phyloP scores from a whole-genome alignment of 1,140 invertebrate species.

The Bemisia tabaci region DNA sequence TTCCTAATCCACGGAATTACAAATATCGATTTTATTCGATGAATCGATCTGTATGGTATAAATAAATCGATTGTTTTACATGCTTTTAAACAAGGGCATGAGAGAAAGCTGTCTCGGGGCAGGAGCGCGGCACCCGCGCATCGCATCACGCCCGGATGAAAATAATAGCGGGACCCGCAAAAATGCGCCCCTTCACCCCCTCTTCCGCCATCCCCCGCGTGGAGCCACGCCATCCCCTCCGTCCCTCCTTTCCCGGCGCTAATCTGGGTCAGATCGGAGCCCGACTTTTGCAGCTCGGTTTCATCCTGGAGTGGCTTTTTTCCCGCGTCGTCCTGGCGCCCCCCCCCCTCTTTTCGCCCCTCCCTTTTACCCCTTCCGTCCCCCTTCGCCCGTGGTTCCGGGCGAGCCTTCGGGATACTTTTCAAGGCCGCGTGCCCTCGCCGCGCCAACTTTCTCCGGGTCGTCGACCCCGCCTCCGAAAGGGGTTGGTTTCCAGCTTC shows the following conservation, averaged over 20 bases:
- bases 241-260: background rate
- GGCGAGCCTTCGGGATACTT: background rate
- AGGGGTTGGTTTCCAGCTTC: too few relatives aligned
- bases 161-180: slow-evolving; percentile 11
- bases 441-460: background rate
- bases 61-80: too few relatives aligned
- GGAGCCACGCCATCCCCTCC: slow-evolving; percentile 4
- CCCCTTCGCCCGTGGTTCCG: too few relatives aligned
- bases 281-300: background rate
- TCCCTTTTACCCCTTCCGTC: background rate
- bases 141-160: background rate
- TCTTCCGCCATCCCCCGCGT: slow-evolving; percentile 9
- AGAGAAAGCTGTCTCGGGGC: too few relatives aligned
- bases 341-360: background rate
- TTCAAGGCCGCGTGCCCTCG: background rate
- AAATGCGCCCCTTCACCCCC: slow-evolving; percentile 20
- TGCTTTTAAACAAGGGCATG: too few relatives aligned
- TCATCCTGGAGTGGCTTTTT: too few relatives aligned
- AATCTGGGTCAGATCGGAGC: background rate
- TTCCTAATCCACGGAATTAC: too few relatives aligned
- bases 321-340: too few relatives aligned
- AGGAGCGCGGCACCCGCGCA: background rate
- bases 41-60: too few relatives aligned
- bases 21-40: too few relatives aligned
- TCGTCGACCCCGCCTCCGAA: background rate